Evolutionary conservation across 2,888 invertebrate species (phyloP).

Genomic region (Pseudoips prasinana): DNA sequence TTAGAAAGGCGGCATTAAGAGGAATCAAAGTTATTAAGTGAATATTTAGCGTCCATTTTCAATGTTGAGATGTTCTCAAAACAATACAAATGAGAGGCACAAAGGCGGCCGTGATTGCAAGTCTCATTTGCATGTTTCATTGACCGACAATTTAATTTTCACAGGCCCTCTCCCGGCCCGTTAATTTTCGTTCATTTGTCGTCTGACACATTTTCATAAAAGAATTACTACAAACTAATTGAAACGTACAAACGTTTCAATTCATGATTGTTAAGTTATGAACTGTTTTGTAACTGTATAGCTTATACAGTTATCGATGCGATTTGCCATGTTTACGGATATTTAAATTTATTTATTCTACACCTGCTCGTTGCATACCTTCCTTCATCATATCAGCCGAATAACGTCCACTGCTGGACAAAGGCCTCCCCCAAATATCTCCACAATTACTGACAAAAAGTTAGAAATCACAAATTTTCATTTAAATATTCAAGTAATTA

Average conservation of each 20-base stretch:
- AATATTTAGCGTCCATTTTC: conserved; percentile 17
- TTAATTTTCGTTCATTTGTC: conserved; percentile 56
- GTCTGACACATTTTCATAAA: conserved; percentile 35
- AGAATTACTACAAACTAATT: conserved; percentile 38
- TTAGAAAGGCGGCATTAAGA: too few relatives aligned
- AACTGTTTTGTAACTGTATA: conserved; percentile 28
- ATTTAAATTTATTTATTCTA: too few relatives aligned
- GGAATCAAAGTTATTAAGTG: too few relatives aligned
- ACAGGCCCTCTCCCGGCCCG: conserved; percentile 43
- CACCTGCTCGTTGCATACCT: too few relatives aligned
- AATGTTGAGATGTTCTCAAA: conserved; percentile 36
- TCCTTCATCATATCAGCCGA: too few relatives aligned
- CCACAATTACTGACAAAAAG: too few relatives aligned
- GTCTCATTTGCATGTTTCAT: conserved; percentile 73
- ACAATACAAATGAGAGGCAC: conserved; percentile 56
- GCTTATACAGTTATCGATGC: not conserved
- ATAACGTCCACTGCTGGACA: too few relatives aligned
- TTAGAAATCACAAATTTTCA: too few relatives aligned
- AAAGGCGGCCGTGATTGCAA: conserved; percentile 68
- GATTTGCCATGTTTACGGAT: too few relatives aligned
- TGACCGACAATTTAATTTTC: conserved; percentile 72
- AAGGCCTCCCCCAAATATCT: too few relatives aligned
- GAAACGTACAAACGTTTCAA: conserved; percentile 37
- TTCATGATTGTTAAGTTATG: conserved; percentile 43
- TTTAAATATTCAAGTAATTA: too few relatives aligned